These are phyloP conservation scores for Macrosiphum euphorbiae DNA, from an alignment of 2,888 invertebrate genomes.

Conservation along the genomic window DNA sequence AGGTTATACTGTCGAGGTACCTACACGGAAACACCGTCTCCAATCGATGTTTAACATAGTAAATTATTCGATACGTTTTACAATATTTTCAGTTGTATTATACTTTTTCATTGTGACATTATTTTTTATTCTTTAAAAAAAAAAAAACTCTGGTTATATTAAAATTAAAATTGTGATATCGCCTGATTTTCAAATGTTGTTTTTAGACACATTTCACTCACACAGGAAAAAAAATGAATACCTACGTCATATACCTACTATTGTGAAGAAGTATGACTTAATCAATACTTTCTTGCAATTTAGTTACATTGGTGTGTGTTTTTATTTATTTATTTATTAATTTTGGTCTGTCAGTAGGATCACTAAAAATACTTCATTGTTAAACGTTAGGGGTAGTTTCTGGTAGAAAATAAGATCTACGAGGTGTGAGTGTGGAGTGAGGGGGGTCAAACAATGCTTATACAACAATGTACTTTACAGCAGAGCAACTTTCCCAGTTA, in stretches of 20 bases:
- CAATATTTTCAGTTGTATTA: background rate
- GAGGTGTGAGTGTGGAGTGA: background rate
- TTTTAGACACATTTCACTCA: background rate
- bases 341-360: background rate
- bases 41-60: slow-evolving; percentile 25
- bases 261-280: background rate
- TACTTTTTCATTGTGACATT: background rate
- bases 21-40: background rate
- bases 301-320: background rate
- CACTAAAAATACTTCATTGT: background rate
- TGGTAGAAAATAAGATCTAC: background rate
- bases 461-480: background rate
- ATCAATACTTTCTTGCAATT: background rate
- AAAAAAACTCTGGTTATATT: background rate
- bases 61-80: slow-evolving; percentile 38
- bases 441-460: background rate
- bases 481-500: too few relatives aligned
- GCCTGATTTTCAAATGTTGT: background rate
- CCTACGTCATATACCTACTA: background rate
- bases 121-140: background rate
- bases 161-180: background rate
- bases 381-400: background rate
- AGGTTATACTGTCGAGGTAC: background rate
- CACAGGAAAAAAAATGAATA: background rate
- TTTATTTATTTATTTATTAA: background rate